Percentiles rank a stretch among this genome's conserved stretches.
Evolutionary conservation across 1,140 invertebrate genomes (phyloP).

Genomic region (Drosophila pseudoobscura): DNA sequence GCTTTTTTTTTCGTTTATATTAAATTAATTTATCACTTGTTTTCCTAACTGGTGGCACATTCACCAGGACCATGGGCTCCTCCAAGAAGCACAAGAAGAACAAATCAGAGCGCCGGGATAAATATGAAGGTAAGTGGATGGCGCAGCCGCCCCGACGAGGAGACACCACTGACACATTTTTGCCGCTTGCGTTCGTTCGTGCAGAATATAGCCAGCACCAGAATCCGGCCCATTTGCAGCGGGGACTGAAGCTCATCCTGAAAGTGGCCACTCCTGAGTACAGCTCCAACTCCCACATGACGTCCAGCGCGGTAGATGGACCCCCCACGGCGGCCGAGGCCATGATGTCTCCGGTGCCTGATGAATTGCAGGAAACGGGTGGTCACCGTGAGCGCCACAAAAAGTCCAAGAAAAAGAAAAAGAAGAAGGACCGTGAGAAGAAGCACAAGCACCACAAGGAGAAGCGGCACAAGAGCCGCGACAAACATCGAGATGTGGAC

Average conservation of each 20-base stretch:
- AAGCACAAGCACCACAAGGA: slow-evolving; percentile 91
- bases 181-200: slow-evolving; percentile 18
- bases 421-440: slow-evolving; percentile 88
- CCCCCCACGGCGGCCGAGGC: slow-evolving; percentile 78
- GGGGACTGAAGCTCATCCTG: slow-evolving; percentile 89
- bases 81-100: slow-evolving; percentile 90
- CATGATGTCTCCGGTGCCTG: slow-evolving; percentile 72
- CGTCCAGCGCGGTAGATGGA: slow-evolving; percentile 37
- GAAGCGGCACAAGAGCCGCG: slow-evolving; percentile 79
- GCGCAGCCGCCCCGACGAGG: background rate
- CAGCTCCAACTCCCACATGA: slow-evolving; percentile 80
- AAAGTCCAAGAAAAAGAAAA: slow-evolving; percentile 91
- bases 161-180: background rate
- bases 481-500: slow-evolving; percentile 53
- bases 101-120: slow-evolving; percentile 87
- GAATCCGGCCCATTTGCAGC: slow-evolving; percentile 85
- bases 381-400: slow-evolving; percentile 85
- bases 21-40: slow-evolving; percentile 28
- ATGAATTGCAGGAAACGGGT: slow-evolving; percentile 49
- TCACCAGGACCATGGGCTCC: slow-evolving; percentile 66
- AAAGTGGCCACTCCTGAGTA: slow-evolving; percentile 92
- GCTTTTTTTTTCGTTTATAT: slow-evolving; percentile 68
- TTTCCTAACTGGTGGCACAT: background rate
- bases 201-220: slow-evolving; percentile 83
- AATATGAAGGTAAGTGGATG: slow-evolving; percentile 85